Percentiles rank a stretch among this genome's conserved stretches.
Conservation (phyloP, 2,797 vertebrate species). For the Pipistrellus kuhlii region DNA sequence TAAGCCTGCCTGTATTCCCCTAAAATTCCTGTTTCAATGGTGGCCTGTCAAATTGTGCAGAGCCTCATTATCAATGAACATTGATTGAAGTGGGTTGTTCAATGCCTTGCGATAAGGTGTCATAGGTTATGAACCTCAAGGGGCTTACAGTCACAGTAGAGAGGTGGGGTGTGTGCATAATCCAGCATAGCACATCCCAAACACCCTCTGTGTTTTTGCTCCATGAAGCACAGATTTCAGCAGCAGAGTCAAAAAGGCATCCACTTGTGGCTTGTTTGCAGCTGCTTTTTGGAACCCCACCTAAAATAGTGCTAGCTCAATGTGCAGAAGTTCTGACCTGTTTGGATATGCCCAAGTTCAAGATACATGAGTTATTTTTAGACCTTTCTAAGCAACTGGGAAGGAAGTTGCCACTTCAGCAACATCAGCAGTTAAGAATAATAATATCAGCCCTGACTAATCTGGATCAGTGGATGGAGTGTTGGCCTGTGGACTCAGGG, state of each 20-base stretch:
- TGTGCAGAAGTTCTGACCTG: conserved; percentile 55
- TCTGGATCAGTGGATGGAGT: too few species aligned
- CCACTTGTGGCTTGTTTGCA: not conserved
- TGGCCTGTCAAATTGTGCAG: not conserved
- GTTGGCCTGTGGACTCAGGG: too few species aligned
- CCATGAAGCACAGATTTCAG: not conserved
- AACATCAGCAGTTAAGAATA: conserved; percentile 57
- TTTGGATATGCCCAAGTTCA: conserved; percentile 18
- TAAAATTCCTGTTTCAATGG: too few species aligned
- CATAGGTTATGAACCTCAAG: not conserved
- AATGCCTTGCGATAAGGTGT: not conserved
- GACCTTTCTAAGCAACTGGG: conserved; percentile 35
- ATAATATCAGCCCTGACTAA: not conserved
- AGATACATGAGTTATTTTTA: conserved; percentile 61
- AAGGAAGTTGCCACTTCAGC: conserved; percentile 29
- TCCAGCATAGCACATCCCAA: not conserved
- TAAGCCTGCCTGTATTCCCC: too few species aligned
- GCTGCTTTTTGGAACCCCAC: conserved; percentile 28
- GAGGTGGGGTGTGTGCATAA: not conserved
- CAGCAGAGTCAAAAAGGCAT: not conserved
- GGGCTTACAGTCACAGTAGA: not conserved
- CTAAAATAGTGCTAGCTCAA: conserved; percentile 58
- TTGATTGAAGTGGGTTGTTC: not conserved
- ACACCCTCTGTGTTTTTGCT: not conserved
- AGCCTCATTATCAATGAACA: not conserved